Evolutionary conservation across 2,888 invertebrate species (phyloP), one percentile per base, ranked within the genome.

Genomic region (Galerucella calmariensis): DNA sequence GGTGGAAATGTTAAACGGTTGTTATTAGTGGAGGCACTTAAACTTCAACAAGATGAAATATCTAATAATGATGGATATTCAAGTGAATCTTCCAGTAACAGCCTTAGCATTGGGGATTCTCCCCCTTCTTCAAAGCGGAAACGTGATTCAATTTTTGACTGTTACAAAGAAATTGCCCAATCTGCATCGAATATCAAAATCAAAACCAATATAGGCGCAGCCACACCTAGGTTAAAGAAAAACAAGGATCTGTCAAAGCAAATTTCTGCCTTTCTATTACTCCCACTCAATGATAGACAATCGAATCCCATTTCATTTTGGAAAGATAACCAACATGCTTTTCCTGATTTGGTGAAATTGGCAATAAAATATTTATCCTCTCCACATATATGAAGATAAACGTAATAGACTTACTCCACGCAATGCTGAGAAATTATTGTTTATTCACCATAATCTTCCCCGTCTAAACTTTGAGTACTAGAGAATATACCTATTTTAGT

Each of bases 211-310:
- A 62, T 62, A 62, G 62, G 35, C 27, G 62, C 41, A 62, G 62
- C 62, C n/a, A 62, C 41, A 35, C 62, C 62, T 41, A 62, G 16
- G 62, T n/a, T 41, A 62, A 62, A 62, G 41, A 62, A 62, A 62
- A 62, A 62, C 62, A 27, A 62, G 41, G 41, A 62, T 62, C 41
- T 41, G 41, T 62, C 41, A 62, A 27, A 62, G 41, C 62, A 27
- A 62, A 62, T 41, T 62, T 62, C 62, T 14, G 35, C 62, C 35
- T 62, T 35, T 62, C 41, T 62, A 62, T 35, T 41, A 27, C 62
- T 62, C 41, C 62, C 62, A 62, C 16, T 62, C 27, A 62, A 62
- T 41, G 41, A 62, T 62, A 62, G 41, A 62, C 27, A 62, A 62
- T 62, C 62, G 14, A 62, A 62, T 62, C 62, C 27, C 27, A 27